Conservation (phyloP, 2,888 invertebrate species). For the Liodrosophila aerea region DNA sequence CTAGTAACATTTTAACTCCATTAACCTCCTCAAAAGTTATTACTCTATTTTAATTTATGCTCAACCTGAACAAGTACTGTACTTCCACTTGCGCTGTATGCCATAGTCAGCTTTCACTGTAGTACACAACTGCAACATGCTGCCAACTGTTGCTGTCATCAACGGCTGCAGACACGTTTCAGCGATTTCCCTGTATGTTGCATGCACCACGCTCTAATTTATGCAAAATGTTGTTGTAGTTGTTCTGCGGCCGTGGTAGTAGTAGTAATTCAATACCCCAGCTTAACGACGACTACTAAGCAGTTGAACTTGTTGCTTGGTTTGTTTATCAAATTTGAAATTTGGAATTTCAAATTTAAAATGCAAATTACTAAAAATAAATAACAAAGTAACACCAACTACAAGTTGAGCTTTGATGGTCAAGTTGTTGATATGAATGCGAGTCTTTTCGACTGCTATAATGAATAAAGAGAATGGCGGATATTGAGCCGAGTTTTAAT, state of each 20-base stretch:
- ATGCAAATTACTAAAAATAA: not conserved
- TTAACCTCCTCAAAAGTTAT: too few relatives aligned
- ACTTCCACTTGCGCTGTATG: not conserved
- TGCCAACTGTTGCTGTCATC: constrained; percentile 53
- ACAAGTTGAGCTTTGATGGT: constrained; percentile 11
- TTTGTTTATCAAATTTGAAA: constrained; percentile 3
- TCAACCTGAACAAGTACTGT: too few relatives aligned
- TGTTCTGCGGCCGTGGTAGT: constrained; percentile 50
- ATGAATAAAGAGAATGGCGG: constrained; percentile 2
- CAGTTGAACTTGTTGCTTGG: not conserved
- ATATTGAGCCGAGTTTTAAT: not conserved
- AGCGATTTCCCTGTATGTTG: constrained; percentile 69
- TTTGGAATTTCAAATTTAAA: constrained; percentile 4
- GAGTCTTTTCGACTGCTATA: not conserved
- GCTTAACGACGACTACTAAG: not conserved
- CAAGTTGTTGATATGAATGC: not conserved
- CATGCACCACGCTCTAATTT: constrained; percentile 68
- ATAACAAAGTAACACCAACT: constrained; percentile 31
- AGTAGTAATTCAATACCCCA: constrained; percentile 53
- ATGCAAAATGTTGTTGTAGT: constrained; percentile 67
- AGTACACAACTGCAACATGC: not conserved
- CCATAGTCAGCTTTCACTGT: not conserved
- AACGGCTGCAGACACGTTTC: constrained; percentile 67
- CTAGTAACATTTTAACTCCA: too few relatives aligned
- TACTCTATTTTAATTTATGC: too few relatives aligned